Evolutionary conservation across 2,113 vertebrate genomes (phyloP), one percentile per base, ranked within the genome.

Genomic region (Engystomops pustulosus): DNA sequence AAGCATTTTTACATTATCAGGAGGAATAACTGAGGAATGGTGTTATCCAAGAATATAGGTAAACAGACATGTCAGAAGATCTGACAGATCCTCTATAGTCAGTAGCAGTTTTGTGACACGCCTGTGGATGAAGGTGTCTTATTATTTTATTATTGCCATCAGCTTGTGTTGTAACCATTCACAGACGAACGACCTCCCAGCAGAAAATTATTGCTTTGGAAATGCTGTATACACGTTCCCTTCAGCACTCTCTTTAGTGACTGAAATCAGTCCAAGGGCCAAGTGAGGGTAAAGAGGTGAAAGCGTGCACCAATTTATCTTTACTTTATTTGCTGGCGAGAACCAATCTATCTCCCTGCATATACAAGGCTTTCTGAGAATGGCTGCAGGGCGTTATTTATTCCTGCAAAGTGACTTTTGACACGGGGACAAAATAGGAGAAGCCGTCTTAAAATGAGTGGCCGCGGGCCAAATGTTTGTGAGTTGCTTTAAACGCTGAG

Each of bases 401-500:
- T 85, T 85, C 83, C 83, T 79, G 83, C 62, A 85, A 85, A 85
- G 74, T 79, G 83, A 85, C 83, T 85, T 85, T 85, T 85, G 83
- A 85, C 83, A 85, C 83, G 25, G 74, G 83, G 83, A 85, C 74
- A 85, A 85, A 85, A 85, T 70, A 85, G 65, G 74, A 85, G 83
- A 85, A 55, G 83, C 83, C 83, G 74, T 85, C 83, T 85, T 85
- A 85, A 85, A 85, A 85, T 85, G 83, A 85, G 75, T 85, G 83
- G 83, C 83, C 65, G 83, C 20, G 41, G 83, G 83, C 60, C 83
- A 79, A 79, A 85, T 85, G 83, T 85, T 85, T 78, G 74, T 60
- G 47, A 85, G 83, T 85, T 85, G 6, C 17, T 85, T 79, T 79
- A 85, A 85, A 85, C 12, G 74, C 62, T 11, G 75, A 51, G 83